Percentiles rank a stretch among this genome's conserved stretches.
Evolutionary conservation across 2,888 invertebrate genomes (phyloP).

Genomic region (Drosophila borborema): DNA sequence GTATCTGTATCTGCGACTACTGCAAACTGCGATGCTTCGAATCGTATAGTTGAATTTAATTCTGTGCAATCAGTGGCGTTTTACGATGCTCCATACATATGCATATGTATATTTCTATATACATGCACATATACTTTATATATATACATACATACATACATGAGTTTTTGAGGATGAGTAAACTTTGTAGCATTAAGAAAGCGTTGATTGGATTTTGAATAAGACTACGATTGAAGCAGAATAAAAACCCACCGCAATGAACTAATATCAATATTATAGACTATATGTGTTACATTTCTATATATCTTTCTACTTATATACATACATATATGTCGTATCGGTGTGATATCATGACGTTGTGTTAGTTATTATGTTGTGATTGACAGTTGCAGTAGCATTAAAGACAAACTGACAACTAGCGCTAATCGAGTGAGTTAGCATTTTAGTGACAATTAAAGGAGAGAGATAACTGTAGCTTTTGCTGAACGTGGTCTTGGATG

Average conservation of each 20-base stretch:
- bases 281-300: not conserved
- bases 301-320: not conserved
- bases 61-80: slow-evolving; percentile 71
- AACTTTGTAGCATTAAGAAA: slow-evolving; percentile 47
- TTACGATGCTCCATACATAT: slow-evolving; percentile 45
- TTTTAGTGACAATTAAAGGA: too few relatives aligned
- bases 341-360: too few relatives aligned
- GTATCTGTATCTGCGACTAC: slow-evolving; percentile 21
- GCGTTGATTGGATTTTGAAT: slow-evolving; percentile 72
- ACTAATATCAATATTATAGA: slow-evolving; percentile 24
- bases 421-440: too few relatives aligned
- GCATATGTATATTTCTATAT: slow-evolving; percentile 17
- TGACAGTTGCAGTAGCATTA: too few relatives aligned
- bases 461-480: too few relatives aligned
- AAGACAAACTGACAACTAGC: too few relatives aligned
- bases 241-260: slow-evolving; percentile 15
- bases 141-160: slow-evolving; percentile 23
- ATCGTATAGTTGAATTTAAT: slow-evolving; percentile 68
- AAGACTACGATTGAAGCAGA: slow-evolving; percentile 41
- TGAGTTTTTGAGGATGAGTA: slow-evolving; percentile 23
- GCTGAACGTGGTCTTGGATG: too few relatives aligned
- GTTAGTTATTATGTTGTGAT: too few relatives aligned
- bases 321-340: too few relatives aligned
- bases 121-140: slow-evolving; percentile 23
- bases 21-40: slow-evolving; percentile 29